Conservation (phyloP, 2,888 invertebrate species). For the Philopedon plagiatum region DNA sequence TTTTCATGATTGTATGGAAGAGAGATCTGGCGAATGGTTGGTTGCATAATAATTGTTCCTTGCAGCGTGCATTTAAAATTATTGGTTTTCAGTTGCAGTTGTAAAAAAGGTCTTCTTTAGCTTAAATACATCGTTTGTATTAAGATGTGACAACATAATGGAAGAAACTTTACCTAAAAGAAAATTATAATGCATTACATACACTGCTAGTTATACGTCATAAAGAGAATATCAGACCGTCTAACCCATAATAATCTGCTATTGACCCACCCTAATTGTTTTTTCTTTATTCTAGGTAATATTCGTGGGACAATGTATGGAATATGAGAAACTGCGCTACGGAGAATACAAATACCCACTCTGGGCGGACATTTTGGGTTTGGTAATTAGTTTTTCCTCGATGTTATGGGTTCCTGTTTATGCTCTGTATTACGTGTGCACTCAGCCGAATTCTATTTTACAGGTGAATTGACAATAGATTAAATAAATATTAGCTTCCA, state of each 20-base stretch:
- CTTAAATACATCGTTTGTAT: too few relatives aligned
- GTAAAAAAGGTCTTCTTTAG: too few relatives aligned
- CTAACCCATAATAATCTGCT: not conserved
- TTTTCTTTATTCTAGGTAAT: constrained; percentile 70
- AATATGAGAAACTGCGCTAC: constrained; percentile 74
- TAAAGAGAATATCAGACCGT: too few relatives aligned
- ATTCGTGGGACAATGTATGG: constrained; percentile 74
- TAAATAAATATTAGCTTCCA: constrained; percentile 9
- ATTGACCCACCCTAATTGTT: constrained; percentile 9
- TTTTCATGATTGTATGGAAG: too few relatives aligned
- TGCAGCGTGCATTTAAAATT: too few relatives aligned
- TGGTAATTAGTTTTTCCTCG: constrained; percentile 74
- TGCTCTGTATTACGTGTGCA: constrained; percentile 73
- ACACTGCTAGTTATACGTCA: too few relatives aligned
- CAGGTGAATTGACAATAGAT: constrained; percentile 67
- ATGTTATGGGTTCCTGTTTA: constrained; percentile 79
- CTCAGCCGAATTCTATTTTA: constrained; percentile 70
- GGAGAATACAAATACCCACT: constrained; percentile 74
- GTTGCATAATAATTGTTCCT: too few relatives aligned
- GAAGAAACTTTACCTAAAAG: too few relatives aligned
- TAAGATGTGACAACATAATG: too few relatives aligned
- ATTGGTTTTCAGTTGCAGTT: too few relatives aligned
- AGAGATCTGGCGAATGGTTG: too few relatives aligned
- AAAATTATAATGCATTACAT: too few relatives aligned
- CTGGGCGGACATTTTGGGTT: constrained; percentile 76